Evolutionary conservation across 2,113 vertebrate genomes (phyloP).

Genomic region (Megatriorchis doriae): DNA sequence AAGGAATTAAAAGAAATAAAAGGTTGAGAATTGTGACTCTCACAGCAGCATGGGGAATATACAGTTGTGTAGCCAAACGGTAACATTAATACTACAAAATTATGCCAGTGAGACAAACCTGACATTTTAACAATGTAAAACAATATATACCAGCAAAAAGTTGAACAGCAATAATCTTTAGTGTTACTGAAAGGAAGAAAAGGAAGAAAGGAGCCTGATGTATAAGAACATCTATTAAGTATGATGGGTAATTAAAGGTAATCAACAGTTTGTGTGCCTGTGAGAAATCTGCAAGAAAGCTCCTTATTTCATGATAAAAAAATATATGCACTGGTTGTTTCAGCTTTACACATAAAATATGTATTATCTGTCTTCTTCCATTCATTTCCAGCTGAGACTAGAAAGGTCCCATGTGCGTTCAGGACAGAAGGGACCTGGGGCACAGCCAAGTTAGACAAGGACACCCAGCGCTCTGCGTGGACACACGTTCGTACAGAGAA

Average conservation of each 20-base stretch:
- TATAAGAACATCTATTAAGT: slow-evolving; percentile 13
- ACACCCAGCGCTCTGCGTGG: neutral
- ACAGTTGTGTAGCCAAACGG: slow-evolving; percentile 33
- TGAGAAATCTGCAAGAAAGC: slow-evolving; percentile 49
- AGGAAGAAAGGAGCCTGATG: slow-evolving; percentile 11
- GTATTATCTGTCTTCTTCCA: neutral
- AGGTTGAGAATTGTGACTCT: slow-evolving; percentile 49
- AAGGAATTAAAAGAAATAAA: neutral
- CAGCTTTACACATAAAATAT: slow-evolving; percentile 38
- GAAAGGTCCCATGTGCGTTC: neutral
- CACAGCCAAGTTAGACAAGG: neutral
- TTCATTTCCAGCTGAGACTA: neutral
- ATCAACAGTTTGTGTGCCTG: slow-evolving; percentile 23
- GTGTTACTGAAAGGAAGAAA: slow-evolving; percentile 57
- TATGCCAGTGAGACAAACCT: slow-evolving; percentile 54
- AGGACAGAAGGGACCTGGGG: neutral
- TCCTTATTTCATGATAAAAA: slow-evolving; percentile 42
- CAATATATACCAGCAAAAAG: slow-evolving; percentile 47
- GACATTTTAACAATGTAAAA: slow-evolving; percentile 52
- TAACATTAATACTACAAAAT: slow-evolving; percentile 39
- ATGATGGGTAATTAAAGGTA: slow-evolving; percentile 50
- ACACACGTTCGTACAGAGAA: neutral
- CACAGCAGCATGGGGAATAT: slow-evolving; percentile 30
- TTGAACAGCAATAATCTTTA: slow-evolving; percentile 63
- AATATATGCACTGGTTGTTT: slow-evolving; percentile 68